Evolutionary conservation across 2,113 vertebrate species (phyloP).

Genomic region (Sturnira hondurensis): DNA sequence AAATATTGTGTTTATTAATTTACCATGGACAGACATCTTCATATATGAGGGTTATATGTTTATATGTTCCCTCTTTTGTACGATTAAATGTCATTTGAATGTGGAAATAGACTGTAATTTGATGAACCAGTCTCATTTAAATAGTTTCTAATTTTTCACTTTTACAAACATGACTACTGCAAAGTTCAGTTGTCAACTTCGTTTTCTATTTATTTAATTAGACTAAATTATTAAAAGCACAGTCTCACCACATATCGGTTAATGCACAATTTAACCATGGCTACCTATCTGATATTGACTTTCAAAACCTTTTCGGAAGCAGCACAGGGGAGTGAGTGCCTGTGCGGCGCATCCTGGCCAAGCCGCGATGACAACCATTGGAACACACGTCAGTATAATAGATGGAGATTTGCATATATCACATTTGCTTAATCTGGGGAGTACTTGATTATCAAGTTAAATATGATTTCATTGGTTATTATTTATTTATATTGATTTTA

Average conservation of each 20-base stretch:
- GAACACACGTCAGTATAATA: background rate
- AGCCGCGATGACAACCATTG: background rate
- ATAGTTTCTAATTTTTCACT: background rate
- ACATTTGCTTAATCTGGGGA: background rate
- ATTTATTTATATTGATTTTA: background rate
- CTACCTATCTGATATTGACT: background rate
- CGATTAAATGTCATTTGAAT: background rate
- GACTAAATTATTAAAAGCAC: background rate
- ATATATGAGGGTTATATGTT: background rate
- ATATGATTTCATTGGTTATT: background rate
- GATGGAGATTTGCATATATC: background rate
- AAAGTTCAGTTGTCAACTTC: background rate
- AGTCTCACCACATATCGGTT: background rate
- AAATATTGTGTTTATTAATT: background rate
- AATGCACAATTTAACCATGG: background rate
- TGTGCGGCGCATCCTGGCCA: background rate
- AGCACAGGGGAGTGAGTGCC: background rate
- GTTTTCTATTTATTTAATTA: background rate
- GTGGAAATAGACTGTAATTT: background rate
- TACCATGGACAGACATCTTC: background rate
- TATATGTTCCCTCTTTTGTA: background rate
- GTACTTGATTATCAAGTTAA: background rate
- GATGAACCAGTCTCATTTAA: background rate
- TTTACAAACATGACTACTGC: background rate
- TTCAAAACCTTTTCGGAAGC: background rate